A percentile compares a stretch with the other conserved stretches of the same genome.
phyloP scores from a whole-genome alignment of 1,140 invertebrate genomes.

The Drosophila busckii region DNA sequence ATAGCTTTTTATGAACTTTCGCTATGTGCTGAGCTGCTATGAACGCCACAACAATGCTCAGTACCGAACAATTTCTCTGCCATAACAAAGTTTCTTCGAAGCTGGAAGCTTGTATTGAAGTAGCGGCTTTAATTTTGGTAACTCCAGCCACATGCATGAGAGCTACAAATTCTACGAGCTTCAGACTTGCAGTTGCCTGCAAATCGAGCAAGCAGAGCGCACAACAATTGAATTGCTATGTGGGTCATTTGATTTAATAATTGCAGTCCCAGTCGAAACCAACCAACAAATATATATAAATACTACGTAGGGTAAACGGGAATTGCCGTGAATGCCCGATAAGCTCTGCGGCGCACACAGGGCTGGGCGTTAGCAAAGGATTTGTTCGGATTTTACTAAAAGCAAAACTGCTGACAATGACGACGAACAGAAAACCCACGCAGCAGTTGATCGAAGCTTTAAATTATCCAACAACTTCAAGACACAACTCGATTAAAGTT shows the following conservation, averaged over 20 bases:
- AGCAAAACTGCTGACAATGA: slow-evolving; percentile 32
- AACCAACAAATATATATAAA: slow-evolving; percentile 4
- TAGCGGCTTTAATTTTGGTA: slow-evolving; percentile 21
- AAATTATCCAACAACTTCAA: too few species aligned
- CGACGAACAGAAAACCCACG: slow-evolving; percentile 9
- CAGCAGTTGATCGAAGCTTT: background rate
- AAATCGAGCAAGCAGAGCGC: slow-evolving; percentile 44
- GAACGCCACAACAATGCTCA: slow-evolving; percentile 14
- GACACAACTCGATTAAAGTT: too few species aligned
- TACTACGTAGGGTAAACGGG: background rate
- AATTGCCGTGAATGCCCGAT: slow-evolving; percentile 52
- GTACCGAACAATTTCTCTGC: slow-evolving; percentile 37
- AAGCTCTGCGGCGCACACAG: slow-evolving; percentile 44
- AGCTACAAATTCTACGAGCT: slow-evolving; percentile 44
- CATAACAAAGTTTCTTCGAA: slow-evolving; percentile 12
- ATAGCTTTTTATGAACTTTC: slow-evolving; percentile 67
- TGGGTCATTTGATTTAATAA: slow-evolving; percentile 71
- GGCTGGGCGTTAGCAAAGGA: slow-evolving; percentile 22
- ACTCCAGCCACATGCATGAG: slow-evolving; percentile 2
- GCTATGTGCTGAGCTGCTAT: slow-evolving; percentile 18
- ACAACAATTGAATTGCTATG: slow-evolving; percentile 65
- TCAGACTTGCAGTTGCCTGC: slow-evolving; percentile 27
- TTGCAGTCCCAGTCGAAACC: slow-evolving; percentile 33
- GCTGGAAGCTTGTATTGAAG: slow-evolving; percentile 23
- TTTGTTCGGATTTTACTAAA: slow-evolving; percentile 16